Conservation (phyloP, 2,113 vertebrate species). For the Solea solea region DNA sequence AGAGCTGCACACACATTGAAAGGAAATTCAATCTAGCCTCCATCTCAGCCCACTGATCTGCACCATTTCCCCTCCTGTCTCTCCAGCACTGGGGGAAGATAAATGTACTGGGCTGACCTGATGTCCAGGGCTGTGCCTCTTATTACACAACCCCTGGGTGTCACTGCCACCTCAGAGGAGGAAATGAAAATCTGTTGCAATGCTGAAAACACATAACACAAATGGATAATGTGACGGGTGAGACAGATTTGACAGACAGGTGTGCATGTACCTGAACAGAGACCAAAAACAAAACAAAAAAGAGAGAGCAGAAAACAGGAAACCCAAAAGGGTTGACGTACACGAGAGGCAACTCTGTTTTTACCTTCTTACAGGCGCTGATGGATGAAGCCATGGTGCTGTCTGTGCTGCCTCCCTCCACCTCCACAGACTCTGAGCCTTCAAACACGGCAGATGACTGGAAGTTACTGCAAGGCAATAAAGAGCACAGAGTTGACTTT, state of each 20-base stretch:
- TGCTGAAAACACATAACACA: constrained; percentile 40
- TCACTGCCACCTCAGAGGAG: constrained; percentile 39
- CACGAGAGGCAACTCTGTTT: constrained; percentile 2
- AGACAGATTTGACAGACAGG: constrained; percentile 37
- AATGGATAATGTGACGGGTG: constrained; percentile 33
- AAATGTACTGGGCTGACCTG: constrained; percentile 58
- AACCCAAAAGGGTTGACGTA: neutral
- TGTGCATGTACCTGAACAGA: neutral
- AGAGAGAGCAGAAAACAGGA: neutral
- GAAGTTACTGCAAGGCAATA: constrained; percentile 82
- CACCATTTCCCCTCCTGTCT: constrained; percentile 43
- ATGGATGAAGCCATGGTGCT: constrained; percentile 84
- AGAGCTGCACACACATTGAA: constrained; percentile 34
- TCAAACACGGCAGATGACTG: constrained; percentile 89
- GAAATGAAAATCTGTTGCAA: constrained; percentile 53
- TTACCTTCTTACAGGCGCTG: constrained; percentile 95
- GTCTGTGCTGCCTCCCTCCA: constrained; percentile 76
- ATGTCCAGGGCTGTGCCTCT: constrained; percentile 37
- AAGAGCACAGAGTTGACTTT: constrained; percentile 51
- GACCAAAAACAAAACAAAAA: neutral
- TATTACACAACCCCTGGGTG: constrained; percentile 56
- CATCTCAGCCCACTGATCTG: constrained; percentile 60
- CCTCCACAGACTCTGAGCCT: constrained; percentile 71
- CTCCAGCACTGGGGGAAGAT: constrained; percentile 48
- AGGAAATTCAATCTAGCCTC: constrained; percentile 64